These are phyloP conservation scores for Cynopterus brachyotis DNA, from an alignment of 2,113 vertebrate genomes.

Conservation along the genomic window DNA sequence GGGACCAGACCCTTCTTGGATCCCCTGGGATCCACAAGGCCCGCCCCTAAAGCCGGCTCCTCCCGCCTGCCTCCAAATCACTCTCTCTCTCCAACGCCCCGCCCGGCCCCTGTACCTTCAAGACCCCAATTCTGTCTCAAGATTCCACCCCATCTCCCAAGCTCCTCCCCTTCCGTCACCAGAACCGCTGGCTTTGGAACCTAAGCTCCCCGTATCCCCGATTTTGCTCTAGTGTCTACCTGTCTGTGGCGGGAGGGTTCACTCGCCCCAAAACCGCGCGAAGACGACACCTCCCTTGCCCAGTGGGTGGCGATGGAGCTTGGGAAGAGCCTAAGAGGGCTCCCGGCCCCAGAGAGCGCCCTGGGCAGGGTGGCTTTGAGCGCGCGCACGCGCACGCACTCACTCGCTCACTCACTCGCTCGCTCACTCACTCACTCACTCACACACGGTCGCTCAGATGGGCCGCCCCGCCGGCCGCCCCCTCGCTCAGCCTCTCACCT, in stretches of 20 bases:
- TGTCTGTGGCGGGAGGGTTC: not conserved
- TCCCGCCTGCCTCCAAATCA: too few relatives aligned
- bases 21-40: not conserved
- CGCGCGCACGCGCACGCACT: rapidly evolving
- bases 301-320: not conserved
- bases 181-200: not conserved
- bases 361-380: not conserved
- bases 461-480: not conserved
- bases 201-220: rapidly evolving
- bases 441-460: not conserved
- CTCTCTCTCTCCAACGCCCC: not conserved
- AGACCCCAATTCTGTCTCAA: not conserved
- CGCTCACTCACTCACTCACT: not conserved
- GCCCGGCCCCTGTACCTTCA: not conserved
- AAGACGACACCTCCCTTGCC: constrained; percentile 10
- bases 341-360: not conserved
- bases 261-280: not conserved
- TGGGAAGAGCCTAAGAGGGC: not conserved
- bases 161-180: not conserved
- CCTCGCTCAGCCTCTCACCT: constrained; percentile 83
- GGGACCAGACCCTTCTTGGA: not conserved
- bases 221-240: not conserved
- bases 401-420: not conserved
- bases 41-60: not conserved
- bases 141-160: not conserved